Evolutionary conservation across 2,797 vertebrate genomes (phyloP), one percentile per base, ranked within the genome.

Genomic region (Eidolon dupreanum): DNA sequence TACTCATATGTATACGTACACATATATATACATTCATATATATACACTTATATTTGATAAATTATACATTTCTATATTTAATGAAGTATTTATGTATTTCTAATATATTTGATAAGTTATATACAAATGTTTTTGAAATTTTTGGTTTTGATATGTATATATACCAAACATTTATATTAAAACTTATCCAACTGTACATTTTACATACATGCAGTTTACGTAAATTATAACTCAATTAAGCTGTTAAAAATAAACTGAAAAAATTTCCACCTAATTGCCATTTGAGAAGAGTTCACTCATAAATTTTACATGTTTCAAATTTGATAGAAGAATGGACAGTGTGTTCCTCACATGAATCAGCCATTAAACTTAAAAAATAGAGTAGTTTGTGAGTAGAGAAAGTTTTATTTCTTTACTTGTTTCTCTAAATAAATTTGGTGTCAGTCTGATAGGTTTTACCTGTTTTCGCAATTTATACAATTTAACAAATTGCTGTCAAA

Each of bases 401-500:
- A 38, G 6, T 4, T 19, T 89, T 61, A 16, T 24, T 71, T 68
- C 1, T 90, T 73, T 38, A 61, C 61, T 57, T 79, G 2, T 87
- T 82, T 96, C 33, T 86, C 24, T 33, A 87, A 90, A 66, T 31
- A 0, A 55, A 81, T 66, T 51, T 93, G 24, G 36, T 46, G 2
- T 5, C 79, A 33, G 38, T 15, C 8, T 49, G 73, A 63, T 9
- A 53, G 3, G 26, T 70, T 84, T 71, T 20, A 90, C 36, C 17
- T 87, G 10, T 68, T 83, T 92, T 83, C 19, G 75, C 26, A 91
- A 83, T 78, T 53, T 75, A 33, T 46, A 12, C 38, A 36, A 59
- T 81, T 87, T 95, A 79, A 87, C 31, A 96, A 75, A 73, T 31
- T 36, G 4, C 41, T 90, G 86, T 90, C 51, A 92, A 70, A 81